Percentiles rank a stretch among this genome's conserved stretches.
These are phyloP conservation scores for Lasioglossum lativentre DNA, from an alignment of 2,888 invertebrate genomes.

Conservation along the genomic window DNA sequence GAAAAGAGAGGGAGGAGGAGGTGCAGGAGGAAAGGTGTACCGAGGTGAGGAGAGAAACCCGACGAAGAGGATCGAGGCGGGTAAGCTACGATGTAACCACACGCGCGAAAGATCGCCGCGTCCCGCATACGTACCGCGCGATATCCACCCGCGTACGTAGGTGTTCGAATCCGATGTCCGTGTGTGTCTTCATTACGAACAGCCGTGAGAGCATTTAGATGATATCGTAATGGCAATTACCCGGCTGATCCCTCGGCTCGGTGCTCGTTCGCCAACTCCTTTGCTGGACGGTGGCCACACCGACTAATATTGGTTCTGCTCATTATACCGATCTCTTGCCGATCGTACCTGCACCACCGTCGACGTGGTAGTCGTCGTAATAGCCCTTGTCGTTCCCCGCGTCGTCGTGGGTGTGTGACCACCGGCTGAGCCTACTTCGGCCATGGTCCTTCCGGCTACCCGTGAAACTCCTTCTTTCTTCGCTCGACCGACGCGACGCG, in stretches of 20 bases:
- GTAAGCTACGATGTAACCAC: slow-evolving; percentile 50
- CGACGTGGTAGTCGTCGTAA: slow-evolving; percentile 57
- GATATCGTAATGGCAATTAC: slow-evolving; percentile 80
- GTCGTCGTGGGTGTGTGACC: slow-evolving; percentile 72
- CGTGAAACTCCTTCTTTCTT: slow-evolving; percentile 38
- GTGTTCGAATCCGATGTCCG: slow-evolving; percentile 53
- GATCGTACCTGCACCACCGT: slow-evolving; percentile 68
- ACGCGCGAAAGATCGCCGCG: slow-evolving; percentile 59
- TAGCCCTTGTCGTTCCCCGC: slow-evolving; percentile 57
- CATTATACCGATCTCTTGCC: slow-evolving; percentile 72
- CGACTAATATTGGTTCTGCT: slow-evolving; percentile 77
- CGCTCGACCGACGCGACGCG: slow-evolving; percentile 20
- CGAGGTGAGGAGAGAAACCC: slow-evolving; percentile 45
- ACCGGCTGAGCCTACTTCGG: slow-evolving; percentile 60
- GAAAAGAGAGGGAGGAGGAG: slow-evolving; percentile 1
- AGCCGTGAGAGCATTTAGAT: slow-evolving; percentile 80
- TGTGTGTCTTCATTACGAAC: slow-evolving; percentile 78
- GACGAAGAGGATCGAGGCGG: slow-evolving; percentile 40
- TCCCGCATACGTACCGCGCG: slow-evolving; percentile 41
- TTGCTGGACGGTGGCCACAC: slow-evolving; percentile 71
- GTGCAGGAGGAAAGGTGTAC: slow-evolving; percentile 8
- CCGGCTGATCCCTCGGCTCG: slow-evolving; percentile 69
- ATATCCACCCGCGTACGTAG: slow-evolving; percentile 55
- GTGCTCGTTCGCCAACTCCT: slow-evolving; percentile 69
- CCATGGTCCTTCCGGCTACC: slow-evolving; percentile 56